Conservation (phyloP, 2,113 vertebrate species). For the Prietella phreatophila region DNA sequence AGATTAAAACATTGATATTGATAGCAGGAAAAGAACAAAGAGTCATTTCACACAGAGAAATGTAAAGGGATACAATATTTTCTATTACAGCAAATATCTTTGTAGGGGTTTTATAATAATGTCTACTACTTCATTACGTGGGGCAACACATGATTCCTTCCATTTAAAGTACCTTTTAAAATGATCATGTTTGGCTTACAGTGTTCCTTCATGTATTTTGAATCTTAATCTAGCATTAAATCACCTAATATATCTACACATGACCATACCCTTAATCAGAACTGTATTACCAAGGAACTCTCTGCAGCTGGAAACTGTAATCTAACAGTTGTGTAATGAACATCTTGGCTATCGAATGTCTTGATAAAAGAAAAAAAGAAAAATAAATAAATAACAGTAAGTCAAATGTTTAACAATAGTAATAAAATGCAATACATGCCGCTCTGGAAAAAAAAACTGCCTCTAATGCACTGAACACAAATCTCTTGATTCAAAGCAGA, state of each 20-base stretch:
- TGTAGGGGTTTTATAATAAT: not conserved
- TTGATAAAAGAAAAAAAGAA: not conserved
- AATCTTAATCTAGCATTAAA: not conserved
- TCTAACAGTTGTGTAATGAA: not conserved
- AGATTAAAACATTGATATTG: not conserved
- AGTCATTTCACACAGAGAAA: slow-evolving; percentile 3
- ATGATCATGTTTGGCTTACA: not conserved
- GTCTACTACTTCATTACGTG: not conserved
- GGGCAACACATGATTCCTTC: not conserved
- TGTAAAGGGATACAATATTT: not conserved
- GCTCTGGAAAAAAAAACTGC: slow-evolving; percentile 20
- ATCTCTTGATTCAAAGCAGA: not conserved
- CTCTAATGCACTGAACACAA: not conserved
- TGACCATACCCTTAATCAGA: not conserved
- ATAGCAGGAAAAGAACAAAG: not conserved
- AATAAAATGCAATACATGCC: slow-evolving; percentile 1
- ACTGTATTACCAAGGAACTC: not conserved
- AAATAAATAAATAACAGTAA: not conserved
- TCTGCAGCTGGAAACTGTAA: not conserved
- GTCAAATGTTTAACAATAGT: not conserved
- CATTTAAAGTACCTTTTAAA: not conserved
- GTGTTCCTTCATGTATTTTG: not conserved
- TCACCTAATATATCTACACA: not conserved
- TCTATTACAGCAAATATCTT: slow-evolving; percentile 19
- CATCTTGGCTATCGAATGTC: not conserved